These are phyloP conservation scores for Centropus bengalensis DNA, from an alignment of 2,113 vertebrate genomes.

Conservation along the genomic window DNA sequence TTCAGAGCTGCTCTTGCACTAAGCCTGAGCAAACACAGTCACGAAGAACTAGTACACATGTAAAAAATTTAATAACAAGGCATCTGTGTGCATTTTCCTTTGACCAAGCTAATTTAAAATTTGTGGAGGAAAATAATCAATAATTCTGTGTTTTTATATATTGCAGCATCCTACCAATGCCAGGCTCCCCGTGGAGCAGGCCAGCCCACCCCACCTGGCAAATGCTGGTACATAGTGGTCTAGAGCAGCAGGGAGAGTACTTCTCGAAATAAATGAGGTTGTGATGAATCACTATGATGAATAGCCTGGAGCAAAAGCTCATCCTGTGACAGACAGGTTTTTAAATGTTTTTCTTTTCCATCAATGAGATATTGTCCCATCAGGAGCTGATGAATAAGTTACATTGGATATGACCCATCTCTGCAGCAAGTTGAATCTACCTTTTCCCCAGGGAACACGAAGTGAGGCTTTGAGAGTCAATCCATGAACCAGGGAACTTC, in stretches of 20 bases:
- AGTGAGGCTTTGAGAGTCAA: accelerated
- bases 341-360: not conserved
- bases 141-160: not conserved
- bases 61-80: not conserved
- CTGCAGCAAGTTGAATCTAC: not conserved
- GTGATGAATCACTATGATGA: not conserved
- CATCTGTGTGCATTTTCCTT: not conserved
- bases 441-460: not conserved
- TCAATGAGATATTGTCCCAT: not conserved
- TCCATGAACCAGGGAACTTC: not conserved
- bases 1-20: not conserved
- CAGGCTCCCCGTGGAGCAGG: not conserved
- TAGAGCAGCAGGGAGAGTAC: not conserved
- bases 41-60: not conserved
- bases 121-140: not conserved
- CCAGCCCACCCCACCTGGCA: not conserved
- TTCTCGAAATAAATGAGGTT: not conserved
- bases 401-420: not conserved
- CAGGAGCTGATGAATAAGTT: slow-evolving; percentile 4
- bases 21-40: not conserved
- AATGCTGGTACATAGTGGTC: not conserved
- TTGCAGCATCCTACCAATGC: not conserved
- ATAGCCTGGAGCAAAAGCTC: not conserved
- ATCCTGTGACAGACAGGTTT: not conserved
- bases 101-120: not conserved